These are phyloP conservation scores for Hybos culiciformis DNA, from an alignment of 2,888 invertebrate species.

Conservation along the genomic window DNA sequence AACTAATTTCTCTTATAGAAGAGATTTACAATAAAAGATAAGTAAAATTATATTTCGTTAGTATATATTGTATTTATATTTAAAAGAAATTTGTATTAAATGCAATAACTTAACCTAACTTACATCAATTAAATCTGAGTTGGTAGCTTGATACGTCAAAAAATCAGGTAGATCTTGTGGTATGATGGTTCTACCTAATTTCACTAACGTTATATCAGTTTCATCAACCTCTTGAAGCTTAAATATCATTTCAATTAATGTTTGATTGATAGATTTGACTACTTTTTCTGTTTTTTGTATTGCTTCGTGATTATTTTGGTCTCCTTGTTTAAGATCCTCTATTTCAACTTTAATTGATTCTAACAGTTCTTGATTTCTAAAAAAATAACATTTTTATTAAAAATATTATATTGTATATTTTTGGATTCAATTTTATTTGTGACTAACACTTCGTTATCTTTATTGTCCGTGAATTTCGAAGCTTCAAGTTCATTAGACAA, in stretches of 20 bases:
- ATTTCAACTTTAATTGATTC: constrained; percentile 49
- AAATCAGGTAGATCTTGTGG: constrained; percentile 26
- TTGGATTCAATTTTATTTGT: background rate
- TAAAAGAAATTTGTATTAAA: background rate
- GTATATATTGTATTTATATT: background rate
- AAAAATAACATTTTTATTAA: background rate
- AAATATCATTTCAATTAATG: constrained; percentile 33
- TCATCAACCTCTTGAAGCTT: constrained; percentile 35
- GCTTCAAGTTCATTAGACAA: constrained; percentile 56
- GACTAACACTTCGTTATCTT: constrained; percentile 64
- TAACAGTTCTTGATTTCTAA: constrained; percentile 58
- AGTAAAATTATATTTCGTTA: background rate
- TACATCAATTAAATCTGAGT: constrained; percentile 29
- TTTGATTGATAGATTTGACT: constrained; percentile 29
- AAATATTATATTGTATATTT: background rate
- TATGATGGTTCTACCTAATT: constrained; percentile 21
- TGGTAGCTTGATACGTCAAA: constrained; percentile 24
- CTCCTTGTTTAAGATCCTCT: constrained; percentile 36
- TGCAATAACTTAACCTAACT: background rate
- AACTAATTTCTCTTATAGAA: background rate
- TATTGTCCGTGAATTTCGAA: constrained; percentile 65
- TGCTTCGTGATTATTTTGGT: constrained; percentile 31
- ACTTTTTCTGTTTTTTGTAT: constrained; percentile 27
- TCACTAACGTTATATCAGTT: constrained; percentile 24
- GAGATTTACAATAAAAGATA: background rate